Base-by-base conservation (phyloP, 1,140 invertebrate genomes). In the Teleopsis dalmanni region DNA sequence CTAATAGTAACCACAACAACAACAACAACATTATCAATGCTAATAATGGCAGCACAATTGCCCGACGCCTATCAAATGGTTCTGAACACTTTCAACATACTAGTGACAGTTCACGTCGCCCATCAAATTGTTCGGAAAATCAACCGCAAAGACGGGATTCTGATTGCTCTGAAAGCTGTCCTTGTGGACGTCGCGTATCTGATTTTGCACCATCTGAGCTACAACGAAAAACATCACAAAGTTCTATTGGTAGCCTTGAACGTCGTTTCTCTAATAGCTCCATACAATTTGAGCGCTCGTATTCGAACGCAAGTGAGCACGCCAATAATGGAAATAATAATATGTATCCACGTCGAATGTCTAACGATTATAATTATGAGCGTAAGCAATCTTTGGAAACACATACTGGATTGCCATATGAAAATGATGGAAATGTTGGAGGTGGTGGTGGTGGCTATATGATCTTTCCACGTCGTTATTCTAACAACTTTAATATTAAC, bases 111-210 rank as follows among this genome's bases (percentile, higher is more conserved):
- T 65, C 63, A 6, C 58, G 67, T 3, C 57, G 67, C 23, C 47
- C 59, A 19, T 70, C 67, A 29, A 66, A 61, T 27, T 70, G 64
- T 44, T 70, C 67, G 33, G 61, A 65, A 6, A 56, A 50, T 21
- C 52, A 46, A 19, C 60, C 65, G 0, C 61, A 66, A 41, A 52
- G 67, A 7, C 62, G 67, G 4, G 60, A 63, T 8, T 70, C 67
- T 2, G 63, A 65, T n/a, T 70, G 67, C 34, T 70, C 68, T 5
- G 68, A 71, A 26, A 63, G 52, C 40, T 70, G 64, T 51, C 61
- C 67, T 0, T 70, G 65, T 46, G 62, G 65, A 4, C 27, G 64
- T 6, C 57, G 68, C 16, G 57, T 60, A 19, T 65, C 64, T 0
- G 60, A 63, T 41, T 66, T 66, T 51, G 59, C 56, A 6, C 63